Percentiles rank a stretch among this genome's conserved stretches.
Evolutionary conservation across 2,797 vertebrate species (phyloP).

Genomic region (Holocentrus rufus): DNA sequence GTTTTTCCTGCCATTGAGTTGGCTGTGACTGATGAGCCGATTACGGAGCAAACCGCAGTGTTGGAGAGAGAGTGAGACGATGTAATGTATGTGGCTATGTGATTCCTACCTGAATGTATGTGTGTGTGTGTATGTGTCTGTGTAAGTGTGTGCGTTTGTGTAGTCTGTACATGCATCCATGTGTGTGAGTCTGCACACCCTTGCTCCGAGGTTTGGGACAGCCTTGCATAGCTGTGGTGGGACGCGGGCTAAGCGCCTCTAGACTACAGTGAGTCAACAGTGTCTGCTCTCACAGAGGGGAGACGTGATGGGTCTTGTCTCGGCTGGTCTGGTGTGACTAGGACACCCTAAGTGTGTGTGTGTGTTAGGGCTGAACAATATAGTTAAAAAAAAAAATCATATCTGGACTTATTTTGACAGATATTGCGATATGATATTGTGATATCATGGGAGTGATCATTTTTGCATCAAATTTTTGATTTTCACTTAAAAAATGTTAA

Average conservation of each 20-base stretch:
- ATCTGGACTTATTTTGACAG: no score
- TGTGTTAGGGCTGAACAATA: no score
- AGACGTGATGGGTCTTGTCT: conserved; percentile 79
- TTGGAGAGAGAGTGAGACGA: conserved; percentile 54
- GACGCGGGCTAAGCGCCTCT: conserved; percentile 70
- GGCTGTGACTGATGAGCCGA: conserved; percentile 39
- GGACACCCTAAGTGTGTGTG: conserved; percentile 39
- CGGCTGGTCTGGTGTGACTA: conserved; percentile 66
- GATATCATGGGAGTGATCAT: no score
- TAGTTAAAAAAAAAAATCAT: no score
- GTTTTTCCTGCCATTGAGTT: conserved; percentile 35
- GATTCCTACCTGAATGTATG: conserved; percentile 6
- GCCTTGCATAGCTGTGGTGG: conserved; percentile 84
- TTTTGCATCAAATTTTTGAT: no score
- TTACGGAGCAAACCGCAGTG: conserved; percentile 60
- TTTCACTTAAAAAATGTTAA: no score
- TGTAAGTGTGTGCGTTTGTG: conserved; percentile 65
- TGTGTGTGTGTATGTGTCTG: conserved; percentile 56
- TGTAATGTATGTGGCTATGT: conserved; percentile 39
- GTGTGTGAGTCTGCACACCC: conserved; percentile 73
- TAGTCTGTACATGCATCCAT: conserved; percentile 67
- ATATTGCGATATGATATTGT: no score
- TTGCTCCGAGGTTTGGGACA: conserved; percentile 79
- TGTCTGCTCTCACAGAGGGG: conserved; percentile 76
- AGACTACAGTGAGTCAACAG: conserved; percentile 83